A percentile compares a stretch with the other conserved stretches of the same genome.
Evolutionary conservation across 2,888 invertebrate species (phyloP).

Genomic region (Hydriomena furcata): DNA sequence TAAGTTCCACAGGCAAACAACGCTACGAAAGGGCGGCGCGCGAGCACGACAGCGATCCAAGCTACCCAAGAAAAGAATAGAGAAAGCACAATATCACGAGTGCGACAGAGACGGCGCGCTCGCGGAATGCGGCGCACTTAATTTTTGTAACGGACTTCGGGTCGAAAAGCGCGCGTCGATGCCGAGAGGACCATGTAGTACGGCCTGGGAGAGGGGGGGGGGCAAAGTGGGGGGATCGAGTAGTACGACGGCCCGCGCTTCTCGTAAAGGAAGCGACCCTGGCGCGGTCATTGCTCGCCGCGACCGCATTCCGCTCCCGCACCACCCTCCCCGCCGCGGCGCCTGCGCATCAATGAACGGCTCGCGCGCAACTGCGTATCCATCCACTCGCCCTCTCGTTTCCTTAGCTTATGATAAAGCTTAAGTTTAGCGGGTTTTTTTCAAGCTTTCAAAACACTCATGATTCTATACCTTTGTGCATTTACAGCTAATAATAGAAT

Average conservation of each 20-base stretch:
- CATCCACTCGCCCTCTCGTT: conserved; percentile 63
- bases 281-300: conserved; percentile 83
- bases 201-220: conserved; percentile 51
- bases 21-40: not conserved
- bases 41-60: conserved; percentile 30
- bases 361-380: conserved; percentile 65
- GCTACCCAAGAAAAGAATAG: conserved; percentile 35
- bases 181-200: conserved; percentile 71
- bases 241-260: conserved; percentile 79
- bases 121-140: conserved; percentile 80
- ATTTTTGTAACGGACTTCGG: conserved; percentile 81
- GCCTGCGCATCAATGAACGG: conserved; percentile 82
- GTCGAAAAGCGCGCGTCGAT: conserved; percentile 77
- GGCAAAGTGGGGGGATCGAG: conserved; percentile 60
- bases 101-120: conserved; percentile 63
- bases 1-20: conserved; percentile 6
- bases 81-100: conserved; percentile 38
- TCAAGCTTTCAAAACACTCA: too few species aligned
- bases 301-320: conserved; percentile 79
- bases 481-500: too few species aligned
- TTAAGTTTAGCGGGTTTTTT: too few species aligned
- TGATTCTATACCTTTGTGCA: too few species aligned
- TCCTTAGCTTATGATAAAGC: conserved; percentile 47
- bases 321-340: conserved; percentile 60
- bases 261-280: conserved; percentile 83